Conservation (phyloP, 2,113 vertebrate species). For the Brachypodius melanocephalos region DNA sequence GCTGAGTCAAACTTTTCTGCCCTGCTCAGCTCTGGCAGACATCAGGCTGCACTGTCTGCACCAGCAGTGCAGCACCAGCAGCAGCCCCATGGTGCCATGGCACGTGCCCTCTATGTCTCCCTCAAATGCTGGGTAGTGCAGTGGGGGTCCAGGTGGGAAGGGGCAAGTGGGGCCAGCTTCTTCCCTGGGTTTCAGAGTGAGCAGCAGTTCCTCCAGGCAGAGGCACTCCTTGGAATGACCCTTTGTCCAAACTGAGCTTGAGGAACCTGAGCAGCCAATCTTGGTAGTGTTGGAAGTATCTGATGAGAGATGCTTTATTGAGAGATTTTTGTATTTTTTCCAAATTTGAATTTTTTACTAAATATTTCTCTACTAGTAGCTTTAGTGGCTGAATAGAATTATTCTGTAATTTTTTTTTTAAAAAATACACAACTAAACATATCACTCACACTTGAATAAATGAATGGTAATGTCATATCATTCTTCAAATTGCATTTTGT, state of each 20-base stretch:
- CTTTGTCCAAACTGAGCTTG: neutral
- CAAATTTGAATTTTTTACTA: neutral
- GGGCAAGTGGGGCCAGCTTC: neutral
- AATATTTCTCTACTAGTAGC: neutral
- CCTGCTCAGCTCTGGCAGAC: neutral
- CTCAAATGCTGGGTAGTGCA: neutral
- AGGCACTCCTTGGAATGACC: neutral
- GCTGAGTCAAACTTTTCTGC: neutral
- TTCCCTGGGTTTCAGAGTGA: neutral
- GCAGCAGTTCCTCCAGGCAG: neutral
- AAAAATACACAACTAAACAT: neutral
- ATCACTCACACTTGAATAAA: neutral
- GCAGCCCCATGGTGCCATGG: neutral
- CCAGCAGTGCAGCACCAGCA: neutral
- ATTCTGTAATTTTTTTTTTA: neutral
- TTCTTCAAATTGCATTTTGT: slow-evolving; percentile 16
- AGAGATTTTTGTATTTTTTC: neutral
- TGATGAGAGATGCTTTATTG: neutral
- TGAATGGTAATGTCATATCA: slow-evolving; percentile 15
- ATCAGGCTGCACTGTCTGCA: neutral
- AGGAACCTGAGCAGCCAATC: neutral
- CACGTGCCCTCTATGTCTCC: accelerated
- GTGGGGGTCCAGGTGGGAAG: neutral
- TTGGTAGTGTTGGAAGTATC: neutral
- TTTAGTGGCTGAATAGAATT: neutral